Conservation (phyloP, 2,888 invertebrate genomes). For the Chouioia cunea region DNA sequence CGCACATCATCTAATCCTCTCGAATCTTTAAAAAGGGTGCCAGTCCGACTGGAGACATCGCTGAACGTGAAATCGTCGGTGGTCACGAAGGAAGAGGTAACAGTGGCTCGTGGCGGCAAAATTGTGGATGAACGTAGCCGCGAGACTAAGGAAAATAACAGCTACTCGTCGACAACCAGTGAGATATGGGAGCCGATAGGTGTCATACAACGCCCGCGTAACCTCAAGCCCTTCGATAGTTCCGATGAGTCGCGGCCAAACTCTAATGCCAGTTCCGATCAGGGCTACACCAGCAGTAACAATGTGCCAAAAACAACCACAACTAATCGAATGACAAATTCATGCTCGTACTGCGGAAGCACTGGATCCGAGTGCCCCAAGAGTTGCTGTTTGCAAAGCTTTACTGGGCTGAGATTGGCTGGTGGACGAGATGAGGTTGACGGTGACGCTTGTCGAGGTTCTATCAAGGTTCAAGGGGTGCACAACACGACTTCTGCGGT, state of each 20-base stretch:
- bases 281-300: constrained; percentile 65
- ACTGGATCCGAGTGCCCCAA: constrained; percentile 45
- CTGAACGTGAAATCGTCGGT: constrained; percentile 79
- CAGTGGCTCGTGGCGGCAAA: constrained; percentile 76
- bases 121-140: constrained; percentile 79
- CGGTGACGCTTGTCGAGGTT: constrained; percentile 18
- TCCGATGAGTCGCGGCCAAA: constrained; percentile 66
- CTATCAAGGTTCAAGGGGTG: constrained; percentile 51
- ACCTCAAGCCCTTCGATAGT: constrained; percentile 63
- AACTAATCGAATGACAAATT: background rate
- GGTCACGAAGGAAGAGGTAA: constrained; percentile 79
- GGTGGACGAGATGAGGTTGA: constrained; percentile 48
- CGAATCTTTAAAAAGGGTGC: constrained; percentile 68
- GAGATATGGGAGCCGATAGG: constrained; percentile 77
- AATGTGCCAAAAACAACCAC: constrained; percentile 56
- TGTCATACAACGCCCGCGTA: constrained; percentile 61
- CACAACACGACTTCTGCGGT: constrained; percentile 64
- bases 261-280: constrained; percentile 66
- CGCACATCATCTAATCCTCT: background rate
- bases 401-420: constrained; percentile 33
- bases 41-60: constrained; percentile 79
- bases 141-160: constrained; percentile 80
- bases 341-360: constrained; percentile 59
- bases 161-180: constrained; percentile 76
- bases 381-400: constrained; percentile 50